Conservation (phyloP, 2,888 invertebrate species). For the Acutogordius australiensis region DNA sequence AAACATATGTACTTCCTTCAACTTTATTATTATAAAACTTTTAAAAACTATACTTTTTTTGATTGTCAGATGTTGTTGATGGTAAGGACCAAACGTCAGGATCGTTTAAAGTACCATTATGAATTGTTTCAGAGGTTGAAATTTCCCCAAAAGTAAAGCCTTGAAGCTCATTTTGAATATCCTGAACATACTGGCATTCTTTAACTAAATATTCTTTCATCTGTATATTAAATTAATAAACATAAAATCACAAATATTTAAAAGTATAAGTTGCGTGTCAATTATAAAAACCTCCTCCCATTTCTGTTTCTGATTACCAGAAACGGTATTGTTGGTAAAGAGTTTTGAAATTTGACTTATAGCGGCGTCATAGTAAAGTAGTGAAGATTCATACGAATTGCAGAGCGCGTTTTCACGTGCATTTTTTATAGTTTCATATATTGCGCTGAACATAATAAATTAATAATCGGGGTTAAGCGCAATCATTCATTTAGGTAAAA, state of each 20-base stretch:
- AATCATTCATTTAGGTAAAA: too few relatives aligned
- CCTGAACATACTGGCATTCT: background rate
- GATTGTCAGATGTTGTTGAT: background rate
- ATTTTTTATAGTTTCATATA: slow-evolving; percentile 9
- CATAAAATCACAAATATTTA: background rate
- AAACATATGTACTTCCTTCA: too few relatives aligned
- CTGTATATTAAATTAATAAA: background rate
- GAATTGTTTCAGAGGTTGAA: background rate
- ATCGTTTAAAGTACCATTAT: background rate
- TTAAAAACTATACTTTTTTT: background rate
- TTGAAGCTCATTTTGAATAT: background rate
- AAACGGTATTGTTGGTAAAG: background rate
- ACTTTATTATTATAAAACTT: background rate
- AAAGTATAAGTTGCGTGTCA: too few relatives aligned
- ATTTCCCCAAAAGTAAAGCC: background rate
- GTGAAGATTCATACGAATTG: background rate
- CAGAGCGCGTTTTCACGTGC: background rate
- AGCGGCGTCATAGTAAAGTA: background rate
- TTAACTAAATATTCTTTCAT: background rate
- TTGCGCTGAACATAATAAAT: background rate
- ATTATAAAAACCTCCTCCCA: background rate
- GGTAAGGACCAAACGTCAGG: slow-evolving; percentile 2
- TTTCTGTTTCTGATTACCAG: background rate
- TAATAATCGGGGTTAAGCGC: too few relatives aligned
- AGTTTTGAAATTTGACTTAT: background rate